These are phyloP conservation scores for Homarus gammarus DNA, from an alignment of 2,888 invertebrate species.

Conservation along the genomic window DNA sequence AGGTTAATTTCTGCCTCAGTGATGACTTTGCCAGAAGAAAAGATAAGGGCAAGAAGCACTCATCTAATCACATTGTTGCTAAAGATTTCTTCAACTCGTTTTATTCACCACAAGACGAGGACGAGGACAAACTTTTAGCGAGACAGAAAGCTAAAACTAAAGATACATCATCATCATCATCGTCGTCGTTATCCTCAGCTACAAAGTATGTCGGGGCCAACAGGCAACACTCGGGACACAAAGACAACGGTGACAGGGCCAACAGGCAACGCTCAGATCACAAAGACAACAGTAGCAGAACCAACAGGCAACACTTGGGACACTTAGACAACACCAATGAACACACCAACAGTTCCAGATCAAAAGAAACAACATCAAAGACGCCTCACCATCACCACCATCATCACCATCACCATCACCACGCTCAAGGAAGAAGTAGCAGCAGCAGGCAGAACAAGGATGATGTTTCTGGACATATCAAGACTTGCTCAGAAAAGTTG, in stretches of 20 bases:
- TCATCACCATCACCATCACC: slow-evolving; percentile 16
- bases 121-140: background rate
- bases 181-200: background rate
- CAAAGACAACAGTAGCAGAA: no score
- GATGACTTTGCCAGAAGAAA: background rate
- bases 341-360: background rate
- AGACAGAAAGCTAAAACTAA: background rate
- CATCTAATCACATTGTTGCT: background rate
- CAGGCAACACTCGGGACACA: background rate
- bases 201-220: no score
- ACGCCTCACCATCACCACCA: background rate
- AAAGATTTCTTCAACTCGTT: background rate
- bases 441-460: background rate
- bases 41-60: background rate
- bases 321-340: background rate
- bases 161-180: slow-evolving; percentile 21
- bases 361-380: background rate
- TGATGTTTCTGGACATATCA: no score
- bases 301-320: no score
- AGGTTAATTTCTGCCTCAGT: background rate
- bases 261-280: no score
- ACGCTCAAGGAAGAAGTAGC: background rate
- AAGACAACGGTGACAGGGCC: no score
- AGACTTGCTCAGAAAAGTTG: no score
- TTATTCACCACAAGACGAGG: no score